Percentiles rank a stretch among this genome's conserved stretches.
Conservation (phyloP, 2,797 vertebrate species). For the Euthynnus affinis region DNA sequence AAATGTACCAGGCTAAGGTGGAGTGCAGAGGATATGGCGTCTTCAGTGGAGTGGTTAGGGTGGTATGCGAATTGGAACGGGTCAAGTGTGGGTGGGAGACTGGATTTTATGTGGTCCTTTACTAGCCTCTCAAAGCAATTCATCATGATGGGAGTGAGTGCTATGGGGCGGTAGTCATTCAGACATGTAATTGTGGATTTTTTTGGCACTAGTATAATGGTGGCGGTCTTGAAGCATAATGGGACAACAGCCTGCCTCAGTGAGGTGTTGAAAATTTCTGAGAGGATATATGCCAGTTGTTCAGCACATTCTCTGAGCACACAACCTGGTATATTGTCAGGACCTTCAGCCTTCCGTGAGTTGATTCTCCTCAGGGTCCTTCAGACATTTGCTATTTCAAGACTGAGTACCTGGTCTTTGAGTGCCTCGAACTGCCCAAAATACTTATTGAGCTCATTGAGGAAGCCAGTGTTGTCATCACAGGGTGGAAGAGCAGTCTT, state of each 20-base stretch:
- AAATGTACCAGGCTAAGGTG: background rate
- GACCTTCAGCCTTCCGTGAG: background rate
- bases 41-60: background rate
- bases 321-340: background rate
- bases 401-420: background rate
- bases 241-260: fast-evolving
- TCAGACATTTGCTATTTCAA: background rate
- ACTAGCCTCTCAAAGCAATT: background rate
- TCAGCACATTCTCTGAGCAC: background rate
- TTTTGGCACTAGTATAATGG: background rate
- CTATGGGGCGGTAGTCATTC: background rate
- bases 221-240: background rate
- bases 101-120: background rate
- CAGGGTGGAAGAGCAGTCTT: too few relatives aligned
- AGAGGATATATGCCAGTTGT: background rate
- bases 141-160: background rate
- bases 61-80: background rate
- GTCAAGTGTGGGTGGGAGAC: conserved; percentile 1
- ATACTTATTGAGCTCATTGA: background rate
- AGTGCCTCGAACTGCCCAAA: background rate
- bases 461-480: background rate
- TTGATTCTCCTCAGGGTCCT: too few relatives aligned
- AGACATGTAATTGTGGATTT: background rate
- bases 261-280: background rate
- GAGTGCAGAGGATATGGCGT: background rate